Evolutionary conservation across 2,888 invertebrate genomes (phyloP), one percentile per base, ranked within the genome.

Genomic region (Bruchidius siliquastri): DNA sequence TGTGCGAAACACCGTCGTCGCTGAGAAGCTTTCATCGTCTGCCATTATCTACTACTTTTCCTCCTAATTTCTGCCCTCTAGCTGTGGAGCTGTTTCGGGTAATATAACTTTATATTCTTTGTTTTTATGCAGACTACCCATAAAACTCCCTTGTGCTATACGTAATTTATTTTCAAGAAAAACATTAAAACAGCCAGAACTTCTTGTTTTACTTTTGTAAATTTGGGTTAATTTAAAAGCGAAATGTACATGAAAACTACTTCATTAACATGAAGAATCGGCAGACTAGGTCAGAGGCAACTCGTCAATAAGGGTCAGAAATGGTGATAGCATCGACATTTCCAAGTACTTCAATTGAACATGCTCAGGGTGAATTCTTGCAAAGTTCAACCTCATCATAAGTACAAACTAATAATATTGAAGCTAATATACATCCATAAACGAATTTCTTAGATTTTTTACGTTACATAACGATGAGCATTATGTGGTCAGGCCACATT

Each of bases 221-320:
- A 79, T 79, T 79, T 79, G 73, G 78, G 79, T 80, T 80, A 80
- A 80, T 79, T 80, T 77, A 76, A 75, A 78, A 77, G 74, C 78
- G 78, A 79, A 80, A 77, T 80, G 77, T 79, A 77, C 74, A 79
- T 74, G 76, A 78, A 78, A 79, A 79, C 80, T 79, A 78, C 79
- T 78, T 78, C 79, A 79, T 80, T 80, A 78, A 71, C 79, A 80
- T 80, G 80, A 79, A 78, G 75, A 79, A 80, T 77, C 77, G 75
- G 72, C 72, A 21, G 20, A 68, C 68, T 21, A 18, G 49, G 10
- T 8, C 49, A 49, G 3, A 18, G 49, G 49, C 49, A 49, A 49
- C 49, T 49, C 49, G 49, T 18, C 49, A 49, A 49, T 49, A 49
- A 18, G 49, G 49, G 49, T 30, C 18, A 26, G 2, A 26, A 2